A percentile compares a stretch with the other conserved stretches of the same genome.
These are phyloP conservation scores for Heliconius erato DNA, from an alignment of 2,888 invertebrate genomes.

Conservation along the genomic window DNA sequence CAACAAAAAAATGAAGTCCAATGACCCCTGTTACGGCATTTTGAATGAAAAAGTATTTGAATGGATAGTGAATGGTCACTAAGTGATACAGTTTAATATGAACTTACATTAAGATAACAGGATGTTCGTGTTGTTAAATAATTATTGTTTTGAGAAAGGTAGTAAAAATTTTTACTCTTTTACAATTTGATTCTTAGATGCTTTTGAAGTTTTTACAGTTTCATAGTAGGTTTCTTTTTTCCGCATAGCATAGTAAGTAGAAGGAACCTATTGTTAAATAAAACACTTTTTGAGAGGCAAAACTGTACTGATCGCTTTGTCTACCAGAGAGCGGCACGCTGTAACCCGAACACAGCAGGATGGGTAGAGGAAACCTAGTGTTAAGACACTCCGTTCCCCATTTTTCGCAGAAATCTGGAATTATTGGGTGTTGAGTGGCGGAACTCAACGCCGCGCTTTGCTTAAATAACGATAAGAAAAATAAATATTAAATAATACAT, in stretches of 20 bases:
- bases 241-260: background rate
- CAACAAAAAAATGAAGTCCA: constrained; percentile 37
- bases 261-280: too few relatives aligned
- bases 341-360: too few relatives aligned
- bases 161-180: background rate
- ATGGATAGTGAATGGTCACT: background rate
- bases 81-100: constrained; percentile 10
- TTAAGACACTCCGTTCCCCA: too few relatives aligned
- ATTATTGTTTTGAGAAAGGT: constrained; percentile 1
- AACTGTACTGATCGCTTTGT: too few relatives aligned
- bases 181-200: background rate
- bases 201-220: background rate
- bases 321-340: too few relatives aligned
- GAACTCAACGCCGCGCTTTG: too few relatives aligned
- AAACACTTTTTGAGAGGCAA: too few relatives aligned
- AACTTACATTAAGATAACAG: constrained; percentile 17
- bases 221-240: background rate
- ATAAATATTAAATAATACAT: too few relatives aligned
- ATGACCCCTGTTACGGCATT: constrained; percentile 41
- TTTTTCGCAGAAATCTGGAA: too few relatives aligned
- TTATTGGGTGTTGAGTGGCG: too few relatives aligned
- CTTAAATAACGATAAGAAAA: too few relatives aligned
- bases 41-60: constrained; percentile 21
- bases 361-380: too few relatives aligned
- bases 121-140: background rate